Evolutionary conservation across 1,140 invertebrate species (phyloP), one percentile per base, ranked within the genome.

Genomic region (Musca domestica): DNA sequence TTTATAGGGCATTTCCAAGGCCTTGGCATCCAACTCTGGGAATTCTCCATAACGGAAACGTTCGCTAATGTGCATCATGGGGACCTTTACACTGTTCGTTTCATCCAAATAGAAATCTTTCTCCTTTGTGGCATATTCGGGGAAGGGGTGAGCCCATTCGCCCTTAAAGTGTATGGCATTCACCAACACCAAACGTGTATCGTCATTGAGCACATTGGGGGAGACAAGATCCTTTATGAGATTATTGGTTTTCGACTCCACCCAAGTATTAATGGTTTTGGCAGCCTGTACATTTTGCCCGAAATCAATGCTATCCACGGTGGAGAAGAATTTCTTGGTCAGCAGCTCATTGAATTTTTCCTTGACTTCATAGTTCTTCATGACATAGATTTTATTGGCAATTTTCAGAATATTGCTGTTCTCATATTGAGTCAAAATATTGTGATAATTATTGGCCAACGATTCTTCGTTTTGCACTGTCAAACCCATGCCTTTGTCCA

Each of bases 131-230:
- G 80, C 47, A 10, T 41, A 12, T 66, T 70, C 66, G 2, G 66
- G 64, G 51, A 79, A 81, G 48, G 70, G 47, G 52, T 77, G 70
- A 27, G 66, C 49, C 77, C 80, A 81, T 19, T 68, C 72, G 49
- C 79, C 78, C 49, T 81, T 81, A 52, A 91, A 91, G 74, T 90
- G 88, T 27, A 91, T 83, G 3, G 88, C 89, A 76, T 90, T 91
- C 1, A 86, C 81, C 10, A 90, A 77, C 9, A 91, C 82, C 64
- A 90, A 67, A 20, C 54, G 80, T 72, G 83, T 83, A 3, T 72
- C 23, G 0, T 14, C 10, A 63, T 69, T 52, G 1, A 86, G 54
- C 1, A 71, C 72, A 56, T 65, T 79, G 27, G 78, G 9, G 1
- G 73, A 17, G 15, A 90, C 70, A 1, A 91, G 74, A 70, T 89